Base-by-base conservation (phyloP, 1,140 invertebrate genomes). In the Calephelis nemesis region DNA sequence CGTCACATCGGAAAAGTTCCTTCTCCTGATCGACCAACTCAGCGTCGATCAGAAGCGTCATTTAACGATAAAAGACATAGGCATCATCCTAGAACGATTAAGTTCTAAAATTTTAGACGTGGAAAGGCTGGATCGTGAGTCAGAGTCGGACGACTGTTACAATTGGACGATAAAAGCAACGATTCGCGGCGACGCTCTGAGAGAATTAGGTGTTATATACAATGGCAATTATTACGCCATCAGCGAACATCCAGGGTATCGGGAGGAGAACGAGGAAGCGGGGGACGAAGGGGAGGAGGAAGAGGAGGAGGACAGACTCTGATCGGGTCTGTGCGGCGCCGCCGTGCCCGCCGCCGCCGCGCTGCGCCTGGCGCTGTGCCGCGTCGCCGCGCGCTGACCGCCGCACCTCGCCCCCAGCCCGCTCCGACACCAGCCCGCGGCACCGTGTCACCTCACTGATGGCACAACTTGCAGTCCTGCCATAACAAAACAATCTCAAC, bases 161-260 rank as follows among this genome's bases (percentile, higher is more conserved):
- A 97, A 97, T 90, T 98, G 97, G 97, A 97, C 97, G 82, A 97
- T 97, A 92, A 97, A 97, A 90, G 97, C 97, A 62, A 97, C 97
- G 73, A 98, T 98, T 75, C 93, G 97, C 58, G 97, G 97, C 58
- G 97, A 98, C 85, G 96, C 97, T 73, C 90, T 98, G 70, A 93
- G 97, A 62, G 97, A 98, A 90, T 93, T 98, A 60, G 97, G 97
- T 52, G 96, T 98, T 66, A 97, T 98, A 81, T 98, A 98, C 91
- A 98, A 98, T 93, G 97, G 97, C 49, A 98, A 97, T 91, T 98
- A 98, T 92, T 98, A 98, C 91, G 96, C 97, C 67, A 98, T 98
- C 79, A 97, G 96, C 75, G 97, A 98, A 90, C 97, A 98, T 92
- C 97, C 97, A 47, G 97, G 96, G 39, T 98, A 98, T 88, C 96